Evolutionary conservation across 1,140 invertebrate species (phyloP).

Genomic region (Venturia canescens): DNA sequence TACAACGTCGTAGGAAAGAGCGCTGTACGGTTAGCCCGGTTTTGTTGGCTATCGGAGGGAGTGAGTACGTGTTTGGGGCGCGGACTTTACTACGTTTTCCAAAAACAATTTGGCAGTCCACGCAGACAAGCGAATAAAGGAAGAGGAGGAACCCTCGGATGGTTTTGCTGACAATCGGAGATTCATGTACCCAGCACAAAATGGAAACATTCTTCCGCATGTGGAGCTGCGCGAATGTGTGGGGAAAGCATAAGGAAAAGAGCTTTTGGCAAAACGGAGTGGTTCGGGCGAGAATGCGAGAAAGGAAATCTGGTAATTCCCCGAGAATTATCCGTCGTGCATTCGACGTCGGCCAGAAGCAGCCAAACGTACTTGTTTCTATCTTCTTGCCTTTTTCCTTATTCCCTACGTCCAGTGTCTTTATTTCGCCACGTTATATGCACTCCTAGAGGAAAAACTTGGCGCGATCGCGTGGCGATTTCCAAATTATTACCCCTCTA

Average conservation of each 20-base stretch:
- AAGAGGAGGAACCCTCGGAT: neutral
- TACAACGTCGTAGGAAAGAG: neutral
- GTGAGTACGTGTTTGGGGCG: neutral
- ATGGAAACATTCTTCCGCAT: neutral
- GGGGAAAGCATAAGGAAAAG: neutral
- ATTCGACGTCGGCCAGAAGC: conserved; percentile 23
- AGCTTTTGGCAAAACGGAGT: conserved; percentile 36
- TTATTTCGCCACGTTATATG: conserved; percentile 2
- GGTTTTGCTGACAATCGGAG: conserved; percentile 5
- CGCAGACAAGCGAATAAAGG: conserved; percentile 5
- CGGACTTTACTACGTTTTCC: conserved; percentile 22
- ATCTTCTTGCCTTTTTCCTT: neutral
- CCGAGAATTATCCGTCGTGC: conserved; percentile 38
- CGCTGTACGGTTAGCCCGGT: neutral
- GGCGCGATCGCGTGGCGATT: conserved; percentile 28
- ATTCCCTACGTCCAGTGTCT: neutral
- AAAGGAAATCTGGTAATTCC: conserved; percentile 36
- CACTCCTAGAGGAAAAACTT: neutral
- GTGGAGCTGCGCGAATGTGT: neutral
- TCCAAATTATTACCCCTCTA: conserved; percentile 7
- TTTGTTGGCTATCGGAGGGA: neutral
- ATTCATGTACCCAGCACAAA: conserved; percentile 24
- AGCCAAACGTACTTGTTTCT: neutral
- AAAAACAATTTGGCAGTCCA: conserved; percentile 43
- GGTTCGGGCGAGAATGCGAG: conserved; percentile 32